Base-by-base conservation (phyloP, 2,113 vertebrate species). In the Herpailurus yagouaroundi region DNA sequence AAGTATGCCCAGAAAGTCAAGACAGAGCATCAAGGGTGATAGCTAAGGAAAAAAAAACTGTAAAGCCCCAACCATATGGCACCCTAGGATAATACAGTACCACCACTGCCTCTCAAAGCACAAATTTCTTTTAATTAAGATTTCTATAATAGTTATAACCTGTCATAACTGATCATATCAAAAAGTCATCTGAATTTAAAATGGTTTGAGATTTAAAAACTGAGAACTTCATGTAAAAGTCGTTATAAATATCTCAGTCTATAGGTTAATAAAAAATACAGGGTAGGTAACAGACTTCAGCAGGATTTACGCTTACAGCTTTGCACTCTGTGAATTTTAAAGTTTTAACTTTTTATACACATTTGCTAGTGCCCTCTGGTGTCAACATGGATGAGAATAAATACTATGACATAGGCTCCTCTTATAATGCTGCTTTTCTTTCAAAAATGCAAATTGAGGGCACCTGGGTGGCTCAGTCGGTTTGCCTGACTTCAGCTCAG, bases 331-430 rank as follows among this genome's bases (percentile, higher is more conserved):
- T 91, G 84, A 85, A 95, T 82, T 95, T 89, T 90, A 93, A 52
- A 87, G 12, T 79, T 74, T 89, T 68, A 64, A 79, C 63, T 90
- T 88, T 89, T 74, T 79, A 52, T 69, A 91, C 89, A 88, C 64
- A 97, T 76, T 90, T 95, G 25, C 87, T 95, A 81, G 92, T 92
- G 92, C 97, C 94, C 94, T 97, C 92, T 96, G 92, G 89, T 97
- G 96, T 96, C 89, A 80, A 64, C 36, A 69, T 8, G 5, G 36
- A 23, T 74, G 69, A 79, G 74, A 90, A 94, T 84, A 48, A 92
- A n/a, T 13, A 86, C 21, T 76, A 14, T 82, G 41, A 33, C 5
- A 50, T 18, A 16, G 21, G 27, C 4, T 23, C 27, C 29, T 64
- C 36, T 64, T 81, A 81, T 7, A 63, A 66, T 12, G 41, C 29